Evolutionary conservation across 2,797 vertebrate genomes (phyloP), one percentile per base, ranked within the genome.

Genomic region (Danio choprae): DNA sequence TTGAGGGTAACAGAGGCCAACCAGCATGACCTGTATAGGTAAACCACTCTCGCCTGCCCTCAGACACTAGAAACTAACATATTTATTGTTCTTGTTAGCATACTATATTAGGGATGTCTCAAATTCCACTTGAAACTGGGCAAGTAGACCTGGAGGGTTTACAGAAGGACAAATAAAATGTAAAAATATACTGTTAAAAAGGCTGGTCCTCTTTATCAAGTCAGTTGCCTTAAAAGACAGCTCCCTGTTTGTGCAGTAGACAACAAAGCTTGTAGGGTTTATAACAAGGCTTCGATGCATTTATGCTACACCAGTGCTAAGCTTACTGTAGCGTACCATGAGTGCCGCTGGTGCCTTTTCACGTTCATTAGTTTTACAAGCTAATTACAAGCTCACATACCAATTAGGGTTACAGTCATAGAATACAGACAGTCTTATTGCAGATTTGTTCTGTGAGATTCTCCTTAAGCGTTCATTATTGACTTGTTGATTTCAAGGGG

Each of bases 361-460:
- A 79, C 53, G 43, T 81, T 81, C 53, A 79, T 85, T 85, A 67
- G 58, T 73, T 64, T 40, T 74, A 81, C 70, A 71, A 16, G 74
- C 70, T 71, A 77, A 76, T 81, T 65, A 77, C 72, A 65, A 79
- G 53, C 70, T 77, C 11, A 16, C 44, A 36, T 44, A 58, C 65
- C 44, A 81, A 83, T 74, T 83, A 78, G 29, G 74, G 41, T 72
- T 75, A 65, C 16, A 65, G 69, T 80, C 56, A 78, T 56, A 62
- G 50, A 56, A 70, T 51, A 62, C n/a, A 71, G 40, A 44, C 10
- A 9, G 3, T 51, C 15, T 60, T 68, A 53, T 48, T 59, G 29
- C 11, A 62, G n/a, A 16, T 38, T 59, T 70, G 29, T 78, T 69
- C n/a, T 15, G 7, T 38, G 12, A 50, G 13, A 55, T 46, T 55